phyloP scores from a whole-genome alignment of 2,888 invertebrate genomes.

The Coronaproctus castanopsis region DNA sequence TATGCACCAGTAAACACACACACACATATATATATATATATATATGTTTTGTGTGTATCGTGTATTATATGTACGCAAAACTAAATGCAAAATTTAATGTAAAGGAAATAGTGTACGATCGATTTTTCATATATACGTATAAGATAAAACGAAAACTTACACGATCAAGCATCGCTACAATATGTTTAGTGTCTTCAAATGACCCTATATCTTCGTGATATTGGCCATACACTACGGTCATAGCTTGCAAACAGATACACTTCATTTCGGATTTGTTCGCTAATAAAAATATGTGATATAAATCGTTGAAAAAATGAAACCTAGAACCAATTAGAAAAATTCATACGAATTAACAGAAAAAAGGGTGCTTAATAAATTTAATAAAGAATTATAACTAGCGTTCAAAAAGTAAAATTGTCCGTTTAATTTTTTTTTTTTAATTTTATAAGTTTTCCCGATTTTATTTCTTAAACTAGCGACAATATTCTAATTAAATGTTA shows the following conservation, averaged over 20 bases:
- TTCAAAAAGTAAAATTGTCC: background rate
- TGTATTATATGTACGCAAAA: no score
- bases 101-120: no score
- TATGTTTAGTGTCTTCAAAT: slow-evolving; percentile 90
- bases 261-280: slow-evolving; percentile 86
- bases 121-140: no score
- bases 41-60: no score
- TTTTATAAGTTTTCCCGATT: background rate
- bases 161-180: slow-evolving; percentile 83
- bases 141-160: slow-evolving; percentile 30
- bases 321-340: slow-evolving; percentile 5
- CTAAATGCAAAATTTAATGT: no score
- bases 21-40: no score
- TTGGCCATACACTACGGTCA: slow-evolving; percentile 92
- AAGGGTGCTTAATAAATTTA: background rate
- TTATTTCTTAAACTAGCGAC: no score
- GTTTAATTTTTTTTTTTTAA: background rate
- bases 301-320: slow-evolving; percentile 78
- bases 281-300: slow-evolving; percentile 91
- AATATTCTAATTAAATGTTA: no score
- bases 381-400: background rate
- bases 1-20: no score
- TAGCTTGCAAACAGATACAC: slow-evolving; percentile 90
- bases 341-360: background rate
- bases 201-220: slow-evolving; percentile 92